Evolutionary conservation across 2,888 invertebrate genomes (phyloP), one percentile per base, ranked within the genome.

Genomic region (Callyntrura guangdongensis): DNA sequence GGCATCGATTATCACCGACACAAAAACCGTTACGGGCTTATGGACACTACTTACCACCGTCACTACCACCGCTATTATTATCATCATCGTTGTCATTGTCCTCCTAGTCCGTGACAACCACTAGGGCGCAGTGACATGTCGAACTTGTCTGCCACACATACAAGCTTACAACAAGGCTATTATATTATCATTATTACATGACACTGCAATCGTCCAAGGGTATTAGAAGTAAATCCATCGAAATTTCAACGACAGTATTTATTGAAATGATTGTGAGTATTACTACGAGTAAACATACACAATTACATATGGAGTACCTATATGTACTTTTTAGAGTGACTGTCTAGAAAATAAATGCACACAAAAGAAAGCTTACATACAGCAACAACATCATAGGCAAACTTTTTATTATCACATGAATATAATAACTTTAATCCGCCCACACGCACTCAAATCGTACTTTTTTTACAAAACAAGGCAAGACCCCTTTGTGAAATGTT

Each of bases 1-100:
- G 89, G 59, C 82, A 89, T 83, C 89, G 89, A 89, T 89, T 89
- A 89, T 89, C 89, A 53, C 61, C 83, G 81, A 53, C 88, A 89
- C 47, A 61, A 69, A 67, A 84, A 69, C 53, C n/a, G 59, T 84
- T 84, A 74, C 45, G 61, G 82, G n/a, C 20, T 61, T 82, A 56
- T 74, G 74, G 49, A 17, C 47, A n/a, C 47, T 74, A 47, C 74
- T 74, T 74, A 47, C 74, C 74, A 17, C 47, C 69, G 61, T 64
- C 61, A 53, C 53, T 53, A 53, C 53, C 1, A 53, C 53, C 36
- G 27, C 61, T 9, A n/a, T 1, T 27, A 67, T 12, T 12, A 67
- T 12, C 36, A 36, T 36, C 25, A 67, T 27, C 36, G 14, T n/a
- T n/a, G n/a, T n/a, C n/a, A n/a, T n/a, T n/a, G n/a, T n/a, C n/a